A percentile compares a stretch with the other conserved stretches of the same genome.
Conservation (phyloP, 2,113 vertebrate species). For the Grantiella picta region DNA sequence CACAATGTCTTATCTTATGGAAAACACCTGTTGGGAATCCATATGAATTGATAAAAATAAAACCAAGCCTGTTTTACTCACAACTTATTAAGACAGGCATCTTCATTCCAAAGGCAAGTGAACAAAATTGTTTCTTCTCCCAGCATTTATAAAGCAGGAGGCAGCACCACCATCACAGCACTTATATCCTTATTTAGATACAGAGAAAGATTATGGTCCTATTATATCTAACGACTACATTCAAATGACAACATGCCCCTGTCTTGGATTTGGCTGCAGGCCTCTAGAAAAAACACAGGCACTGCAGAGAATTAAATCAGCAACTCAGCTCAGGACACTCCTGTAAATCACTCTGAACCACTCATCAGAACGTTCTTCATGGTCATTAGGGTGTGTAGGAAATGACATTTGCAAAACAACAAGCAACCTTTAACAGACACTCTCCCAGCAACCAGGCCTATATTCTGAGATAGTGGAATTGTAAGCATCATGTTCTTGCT, state of each 20-base stretch:
- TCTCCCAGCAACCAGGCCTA: background rate
- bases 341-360: background rate
- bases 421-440: background rate
- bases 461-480: background rate
- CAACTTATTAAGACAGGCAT: background rate
- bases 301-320: background rate
- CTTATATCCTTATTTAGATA: background rate
- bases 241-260: background rate
- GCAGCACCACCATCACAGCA: background rate
- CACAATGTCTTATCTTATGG: background rate
- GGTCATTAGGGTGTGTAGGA: background rate
- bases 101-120: background rate
- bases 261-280: background rate
- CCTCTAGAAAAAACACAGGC: background rate
- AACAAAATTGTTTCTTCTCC: background rate
- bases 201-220: background rate
- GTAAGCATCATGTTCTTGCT: background rate
- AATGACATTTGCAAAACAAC: background rate
- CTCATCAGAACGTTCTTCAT: background rate
- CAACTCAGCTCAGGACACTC: background rate
- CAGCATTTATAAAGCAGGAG: background rate
- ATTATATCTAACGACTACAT: background rate
- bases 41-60: background rate
- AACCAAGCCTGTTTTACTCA: background rate
- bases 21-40: background rate